phyloP scores from a whole-genome alignment of 2,888 invertebrate species.

The Coenonympha arcania region DNA sequence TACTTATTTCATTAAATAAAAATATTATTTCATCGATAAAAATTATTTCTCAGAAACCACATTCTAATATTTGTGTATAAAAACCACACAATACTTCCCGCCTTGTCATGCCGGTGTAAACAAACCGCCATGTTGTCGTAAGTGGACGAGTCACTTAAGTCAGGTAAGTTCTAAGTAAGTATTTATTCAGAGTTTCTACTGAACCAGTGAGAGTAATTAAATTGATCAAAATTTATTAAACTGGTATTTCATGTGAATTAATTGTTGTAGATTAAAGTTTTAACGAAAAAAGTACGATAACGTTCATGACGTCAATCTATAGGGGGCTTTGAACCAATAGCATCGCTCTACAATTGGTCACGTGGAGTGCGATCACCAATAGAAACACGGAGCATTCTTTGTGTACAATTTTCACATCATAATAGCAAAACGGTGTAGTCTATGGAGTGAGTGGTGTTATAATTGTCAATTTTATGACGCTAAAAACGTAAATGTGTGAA shows the following conservation, averaged over 20 bases:
- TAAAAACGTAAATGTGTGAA: conserved; percentile 78
- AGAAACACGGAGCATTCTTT: conserved; percentile 65
- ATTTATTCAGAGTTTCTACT: conserved; percentile 22
- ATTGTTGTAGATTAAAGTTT: conserved; percentile 2
- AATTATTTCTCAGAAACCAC: conserved; percentile 38
- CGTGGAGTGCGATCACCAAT: conserved; percentile 72
- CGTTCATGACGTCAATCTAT: conserved; percentile 48
- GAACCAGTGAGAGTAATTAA: background rate
- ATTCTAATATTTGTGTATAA: conserved; percentile 24
- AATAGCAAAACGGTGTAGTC: conserved; percentile 71
- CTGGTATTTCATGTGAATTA: background rate
- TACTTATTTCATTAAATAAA: conserved; percentile 49
- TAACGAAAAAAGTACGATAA: conserved; percentile 33
- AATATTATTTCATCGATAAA: conserved; percentile 37
- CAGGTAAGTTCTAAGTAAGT: conserved; percentile 43
- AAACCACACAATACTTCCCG: conserved; percentile 52
- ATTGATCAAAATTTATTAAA: conserved; percentile 7
- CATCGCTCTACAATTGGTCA: conserved; percentile 47
- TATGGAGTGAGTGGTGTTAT: conserved; percentile 72
- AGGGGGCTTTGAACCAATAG: conserved; percentile 54
- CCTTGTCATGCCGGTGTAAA: conserved; percentile 75
- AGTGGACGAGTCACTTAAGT: conserved; percentile 44
- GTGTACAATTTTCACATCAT: conserved; percentile 71
- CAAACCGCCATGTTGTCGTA: conserved; percentile 73
- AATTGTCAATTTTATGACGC: conserved; percentile 69